Conservation (phyloP, 2,797 vertebrate genomes). For the Halcyon leucocephala region DNA sequence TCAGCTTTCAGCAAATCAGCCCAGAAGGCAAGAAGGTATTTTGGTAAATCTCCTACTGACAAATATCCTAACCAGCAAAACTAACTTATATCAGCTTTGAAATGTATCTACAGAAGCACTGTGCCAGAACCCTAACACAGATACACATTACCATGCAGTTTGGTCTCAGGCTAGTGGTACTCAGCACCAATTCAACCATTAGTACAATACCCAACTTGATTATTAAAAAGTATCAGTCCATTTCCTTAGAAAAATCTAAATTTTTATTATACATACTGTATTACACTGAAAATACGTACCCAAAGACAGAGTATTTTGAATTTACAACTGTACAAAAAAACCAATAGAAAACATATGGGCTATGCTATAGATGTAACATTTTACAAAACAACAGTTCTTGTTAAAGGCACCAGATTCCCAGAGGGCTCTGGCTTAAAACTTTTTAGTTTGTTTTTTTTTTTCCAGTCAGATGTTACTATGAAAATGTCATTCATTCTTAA, state of each 20-base stretch:
- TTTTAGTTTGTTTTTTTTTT: not conserved
- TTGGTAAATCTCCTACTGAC: not conserved
- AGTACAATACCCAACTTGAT: not conserved
- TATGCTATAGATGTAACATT: constrained; percentile 64
- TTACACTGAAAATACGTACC: constrained; percentile 77
- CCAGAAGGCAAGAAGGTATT: not conserved
- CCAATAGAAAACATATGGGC: constrained; percentile 69
- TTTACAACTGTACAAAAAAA: constrained; percentile 76
- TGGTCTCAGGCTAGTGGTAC: not conserved
- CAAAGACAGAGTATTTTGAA: constrained; percentile 65
- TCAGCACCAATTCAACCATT: not conserved
- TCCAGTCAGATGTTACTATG: constrained; percentile 27
- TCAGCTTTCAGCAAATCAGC: not conserved
- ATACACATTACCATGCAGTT: rapidly evolving
- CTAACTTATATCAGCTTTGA: not conserved
- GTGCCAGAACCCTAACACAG: not conserved
- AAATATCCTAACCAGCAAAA: not conserved
- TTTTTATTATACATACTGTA: constrained; percentile 78
- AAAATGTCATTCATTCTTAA: not conserved
- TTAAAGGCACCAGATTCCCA: constrained; percentile 72
- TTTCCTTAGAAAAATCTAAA: constrained; percentile 80
- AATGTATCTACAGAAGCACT: not conserved
- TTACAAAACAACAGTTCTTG: constrained; percentile 71
- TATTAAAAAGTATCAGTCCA: not conserved
- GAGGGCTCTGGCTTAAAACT: constrained; percentile 58